These are phyloP conservation scores for Drepanosiphum platanoidis DNA, from an alignment of 2,888 invertebrate species.

Conservation along the genomic window DNA sequence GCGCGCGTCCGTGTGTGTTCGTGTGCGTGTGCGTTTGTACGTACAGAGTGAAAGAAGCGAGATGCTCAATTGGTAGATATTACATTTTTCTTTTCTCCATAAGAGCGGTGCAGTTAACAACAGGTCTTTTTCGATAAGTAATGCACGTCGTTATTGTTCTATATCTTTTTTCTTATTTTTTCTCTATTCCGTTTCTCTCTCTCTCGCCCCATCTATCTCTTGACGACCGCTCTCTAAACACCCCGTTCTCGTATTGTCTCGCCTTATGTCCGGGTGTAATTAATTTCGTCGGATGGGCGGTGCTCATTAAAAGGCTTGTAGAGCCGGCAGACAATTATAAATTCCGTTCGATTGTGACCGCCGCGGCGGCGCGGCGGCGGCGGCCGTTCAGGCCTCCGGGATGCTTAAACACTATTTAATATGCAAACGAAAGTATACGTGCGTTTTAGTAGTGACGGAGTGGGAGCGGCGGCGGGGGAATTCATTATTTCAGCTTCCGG, in stretches of 20 bases:
- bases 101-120: neutral
- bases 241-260: no score
- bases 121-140: neutral
- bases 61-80: neutral
- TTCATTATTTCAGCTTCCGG: constrained; percentile 54
- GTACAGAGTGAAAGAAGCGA: neutral
- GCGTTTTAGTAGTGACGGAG: neutral
- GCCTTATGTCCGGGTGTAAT: constrained; percentile 17
- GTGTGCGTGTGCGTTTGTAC: neutral
- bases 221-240: no score
- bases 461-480: neutral
- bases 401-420: constrained; percentile 48
- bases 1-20: neutral
- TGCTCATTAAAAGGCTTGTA: constrained; percentile 17
- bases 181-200: neutral
- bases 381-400: constrained; percentile 22
- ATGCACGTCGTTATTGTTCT: neutral
- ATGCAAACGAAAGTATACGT: constrained; percentile 56
- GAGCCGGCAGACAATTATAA: constrained; percentile 34
- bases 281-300: constrained; percentile 27
- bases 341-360: constrained; percentile 54
- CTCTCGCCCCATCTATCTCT: no score
- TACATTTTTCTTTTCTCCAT: neutral
- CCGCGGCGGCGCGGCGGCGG: no score
- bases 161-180: neutral